Percentiles rank a stretch among this genome's conserved stretches.
phyloP scores from a whole-genome alignment of 53 echinoderm and acorn worm species.

The Actinopyga echinites region DNA sequence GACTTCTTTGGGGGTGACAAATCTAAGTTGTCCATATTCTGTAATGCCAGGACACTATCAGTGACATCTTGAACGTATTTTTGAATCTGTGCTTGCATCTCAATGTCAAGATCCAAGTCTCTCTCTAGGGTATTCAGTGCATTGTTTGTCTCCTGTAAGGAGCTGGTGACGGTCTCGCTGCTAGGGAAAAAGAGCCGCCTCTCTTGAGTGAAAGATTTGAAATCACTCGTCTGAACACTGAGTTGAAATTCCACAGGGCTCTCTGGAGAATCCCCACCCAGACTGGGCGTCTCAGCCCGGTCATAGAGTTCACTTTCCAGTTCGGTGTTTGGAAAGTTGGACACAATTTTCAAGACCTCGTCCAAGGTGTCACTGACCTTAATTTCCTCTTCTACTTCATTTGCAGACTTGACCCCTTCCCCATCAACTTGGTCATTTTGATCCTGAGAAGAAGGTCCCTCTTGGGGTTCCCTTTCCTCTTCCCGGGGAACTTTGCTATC shows the following conservation, averaged over 20 bases:
- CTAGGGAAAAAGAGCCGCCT: slow-evolving; percentile 76
- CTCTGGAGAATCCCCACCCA: slow-evolving; percentile 25
- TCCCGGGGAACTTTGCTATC: not conserved
- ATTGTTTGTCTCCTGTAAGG: slow-evolving; percentile 67
- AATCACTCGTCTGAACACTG: slow-evolving; percentile 33
- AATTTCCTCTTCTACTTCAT: not conserved
- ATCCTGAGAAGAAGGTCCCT: not conserved
- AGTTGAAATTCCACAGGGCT: slow-evolving; percentile 28
- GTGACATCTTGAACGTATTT: slow-evolving; percentile 33
- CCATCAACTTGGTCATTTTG: not conserved
- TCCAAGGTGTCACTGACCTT: slow-evolving; percentile 48
- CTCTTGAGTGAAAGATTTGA: slow-evolving; percentile 72
- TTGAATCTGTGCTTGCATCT: slow-evolving; percentile 16
- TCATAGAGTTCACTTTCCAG: not conserved
- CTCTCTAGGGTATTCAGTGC: slow-evolving; percentile 48
- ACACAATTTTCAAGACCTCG: slow-evolving; percentile 61
- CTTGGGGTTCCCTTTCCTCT: not conserved
- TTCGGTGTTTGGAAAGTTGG: slow-evolving; percentile 65
- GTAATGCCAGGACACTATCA: slow-evolving; percentile 30
- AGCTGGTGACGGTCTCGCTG: slow-evolving; percentile 71
- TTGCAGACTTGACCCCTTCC: not conserved
- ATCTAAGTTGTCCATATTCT: slow-evolving; percentile 25
- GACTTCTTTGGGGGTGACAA: slow-evolving; percentile 14
- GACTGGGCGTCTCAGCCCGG: slow-evolving; percentile 26
- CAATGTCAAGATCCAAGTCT: slow-evolving; percentile 43